Evolutionary conservation across 2,113 vertebrate species (phyloP), one percentile per base, ranked within the genome.

Genomic region (Alouatta palliata): DNA sequence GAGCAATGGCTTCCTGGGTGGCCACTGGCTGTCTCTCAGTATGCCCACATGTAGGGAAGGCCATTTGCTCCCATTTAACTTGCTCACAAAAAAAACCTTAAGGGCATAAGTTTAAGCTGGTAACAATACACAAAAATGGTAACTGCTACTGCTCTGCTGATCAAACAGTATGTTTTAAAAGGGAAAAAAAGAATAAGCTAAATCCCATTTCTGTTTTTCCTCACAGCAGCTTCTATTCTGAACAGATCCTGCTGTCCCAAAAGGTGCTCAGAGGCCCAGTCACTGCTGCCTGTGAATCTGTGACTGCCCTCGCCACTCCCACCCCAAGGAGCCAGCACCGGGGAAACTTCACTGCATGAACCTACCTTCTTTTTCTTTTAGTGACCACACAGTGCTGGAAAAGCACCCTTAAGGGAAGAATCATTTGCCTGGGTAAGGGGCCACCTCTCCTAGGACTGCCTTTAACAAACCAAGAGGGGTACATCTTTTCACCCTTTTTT

Each of bases 291-390:
- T 25, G 19, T 54, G 52, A 43, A 8, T 32, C 80, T 32, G 16
- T 4, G 27, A 9, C 58, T 30, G 30, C 40, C 30, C 27, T 54
- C 37, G 30, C 5, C 8, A 23, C n/a, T 10, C 25, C 25, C 1
- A 4, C 21, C 56, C 35, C 8, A 10, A 32, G 35, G 58, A 40
- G 56, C 35, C 19, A 8, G 8, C 92, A 32, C 35, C 43, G 52
- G 49, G 35, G 9, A 32, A 4, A 6, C 16, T 7, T 7, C 58
- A 17, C 19, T 0, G 0, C 19, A 27, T 5, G 3, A 54, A 27
- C 40, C 49, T 7, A 3, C 7, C 43, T 43, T 80, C 49, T 58
- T 56, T 83, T 47, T 37, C 71, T 56, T 56, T 23, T 32, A 37
- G 30, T 16, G n/a, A 32, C 3, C 20, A 13, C 56, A 21, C 17